Conservation (phyloP, 2,113 vertebrate species). For the Sylvietta virens region DNA sequence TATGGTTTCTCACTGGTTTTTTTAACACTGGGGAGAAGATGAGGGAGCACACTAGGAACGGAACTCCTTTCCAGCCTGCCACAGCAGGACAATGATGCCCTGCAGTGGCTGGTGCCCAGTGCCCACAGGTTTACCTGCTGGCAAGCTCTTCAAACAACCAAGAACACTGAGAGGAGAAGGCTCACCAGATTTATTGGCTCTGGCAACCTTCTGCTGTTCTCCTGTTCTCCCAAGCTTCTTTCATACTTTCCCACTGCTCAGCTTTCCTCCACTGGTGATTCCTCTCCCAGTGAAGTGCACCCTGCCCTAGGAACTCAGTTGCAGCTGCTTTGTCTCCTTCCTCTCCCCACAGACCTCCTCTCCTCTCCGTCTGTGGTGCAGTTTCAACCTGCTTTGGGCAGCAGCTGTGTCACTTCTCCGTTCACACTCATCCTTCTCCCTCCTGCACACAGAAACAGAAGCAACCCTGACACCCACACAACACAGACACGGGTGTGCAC, state of each 20-base stretch:
- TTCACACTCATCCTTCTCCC: neutral
- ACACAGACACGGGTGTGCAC: fast-evolving
- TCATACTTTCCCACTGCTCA: neutral
- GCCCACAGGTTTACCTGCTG: neutral
- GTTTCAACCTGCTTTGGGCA: neutral
- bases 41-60: neutral
- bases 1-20: neutral
- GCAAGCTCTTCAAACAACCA: neutral
- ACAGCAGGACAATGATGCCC: neutral
- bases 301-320: constrained; percentile 36
- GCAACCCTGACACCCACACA: neutral
- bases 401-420: neutral
- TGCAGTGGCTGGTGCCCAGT: neutral
- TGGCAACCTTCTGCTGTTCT: neutral
- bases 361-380: neutral
- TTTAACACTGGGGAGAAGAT: neutral
- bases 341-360: constrained; percentile 9
- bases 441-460: neutral
- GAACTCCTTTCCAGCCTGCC: neutral
- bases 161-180: neutral
- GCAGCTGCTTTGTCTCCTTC: constrained; percentile 24
- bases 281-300: neutral
- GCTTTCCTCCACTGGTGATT: neutral
- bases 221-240: neutral
- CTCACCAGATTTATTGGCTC: neutral